These are phyloP conservation scores for Triops cancriformis DNA, from an alignment of 1,140 invertebrate species.

Conservation along the genomic window DNA sequence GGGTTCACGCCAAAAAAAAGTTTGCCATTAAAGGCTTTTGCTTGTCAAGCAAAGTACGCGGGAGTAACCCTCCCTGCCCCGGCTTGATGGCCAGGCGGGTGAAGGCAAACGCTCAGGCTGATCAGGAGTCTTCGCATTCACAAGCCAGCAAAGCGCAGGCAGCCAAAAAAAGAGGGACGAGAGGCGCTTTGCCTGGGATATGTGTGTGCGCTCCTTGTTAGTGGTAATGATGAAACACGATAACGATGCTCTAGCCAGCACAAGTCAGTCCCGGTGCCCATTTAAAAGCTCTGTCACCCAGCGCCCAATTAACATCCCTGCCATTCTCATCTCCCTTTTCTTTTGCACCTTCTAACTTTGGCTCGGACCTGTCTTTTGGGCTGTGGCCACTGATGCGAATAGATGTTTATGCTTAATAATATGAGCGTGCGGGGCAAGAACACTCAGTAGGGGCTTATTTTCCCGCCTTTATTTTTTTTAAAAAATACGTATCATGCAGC, in stretches of 20 bases:
- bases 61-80: background rate
- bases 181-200: background rate
- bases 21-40: background rate
- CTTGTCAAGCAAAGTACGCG: background rate
- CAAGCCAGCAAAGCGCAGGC: background rate
- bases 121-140: background rate
- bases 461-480: background rate
- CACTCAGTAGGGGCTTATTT: background rate
- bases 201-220: slow-evolving; percentile 3
- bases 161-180: too few relatives aligned
- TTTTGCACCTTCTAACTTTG: background rate
- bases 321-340: slow-evolving; percentile 8
- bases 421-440: background rate
- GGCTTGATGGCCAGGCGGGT: too few relatives aligned
- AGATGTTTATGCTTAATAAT: background rate
- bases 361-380: background rate
- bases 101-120: too few relatives aligned
- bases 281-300: slow-evolving; percentile 13
- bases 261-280: slow-evolving; percentile 5
- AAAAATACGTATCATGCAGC: background rate
- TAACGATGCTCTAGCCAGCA: background rate
- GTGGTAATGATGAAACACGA: slow-evolving; percentile 13
- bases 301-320: background rate
- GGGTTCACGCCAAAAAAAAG: background rate
- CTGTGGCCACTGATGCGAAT: background rate